Conservation (phyloP, 2,888 invertebrate species). For the Dryobotodes eremita region DNA sequence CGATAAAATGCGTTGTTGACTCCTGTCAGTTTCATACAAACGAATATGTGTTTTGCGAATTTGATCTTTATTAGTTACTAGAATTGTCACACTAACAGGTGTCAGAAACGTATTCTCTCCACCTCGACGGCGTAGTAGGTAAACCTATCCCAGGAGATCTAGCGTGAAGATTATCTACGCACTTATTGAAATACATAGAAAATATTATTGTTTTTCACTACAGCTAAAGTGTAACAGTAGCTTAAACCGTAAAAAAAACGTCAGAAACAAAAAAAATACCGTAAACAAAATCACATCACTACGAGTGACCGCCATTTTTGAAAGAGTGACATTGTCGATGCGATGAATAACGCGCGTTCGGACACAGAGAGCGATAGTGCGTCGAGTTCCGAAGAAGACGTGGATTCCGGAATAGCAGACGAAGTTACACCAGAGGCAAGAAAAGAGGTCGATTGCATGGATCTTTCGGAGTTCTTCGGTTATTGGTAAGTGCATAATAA, state of each 20-base stretch:
- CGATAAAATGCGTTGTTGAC: too few relatives aligned
- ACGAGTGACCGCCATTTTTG: constrained; percentile 32
- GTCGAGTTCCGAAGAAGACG: constrained; percentile 84
- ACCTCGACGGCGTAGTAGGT: too few relatives aligned
- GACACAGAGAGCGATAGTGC: constrained; percentile 77
- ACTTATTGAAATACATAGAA: neutral
- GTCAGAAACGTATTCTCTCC: too few relatives aligned
- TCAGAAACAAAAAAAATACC: constrained; percentile 15
- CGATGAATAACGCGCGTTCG: constrained; percentile 74
- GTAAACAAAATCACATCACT: constrained; percentile 25
- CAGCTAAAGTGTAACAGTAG: neutral
- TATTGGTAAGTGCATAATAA: constrained; percentile 83
- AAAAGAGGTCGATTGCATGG: constrained; percentile 84
- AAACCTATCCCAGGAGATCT: neutral
- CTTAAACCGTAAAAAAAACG: constrained; percentile 15
- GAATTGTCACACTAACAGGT: too few relatives aligned
- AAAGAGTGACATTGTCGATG: constrained; percentile 53
- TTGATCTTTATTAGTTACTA: too few relatives aligned
- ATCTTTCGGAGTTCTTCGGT: constrained; percentile 84
- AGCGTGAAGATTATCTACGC: neutral
- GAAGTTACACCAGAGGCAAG: constrained; percentile 70
- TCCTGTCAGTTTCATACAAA: too few relatives aligned
- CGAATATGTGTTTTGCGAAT: too few relatives aligned
- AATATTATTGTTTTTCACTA: neutral
- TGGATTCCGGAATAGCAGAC: constrained; percentile 87